A percentile compares a stretch with the other conserved stretches of the same genome.
Conservation (phyloP, 30 jellyfish, hydroid and myxozoan genomes). For the Rhopilema esculentum region DNA sequence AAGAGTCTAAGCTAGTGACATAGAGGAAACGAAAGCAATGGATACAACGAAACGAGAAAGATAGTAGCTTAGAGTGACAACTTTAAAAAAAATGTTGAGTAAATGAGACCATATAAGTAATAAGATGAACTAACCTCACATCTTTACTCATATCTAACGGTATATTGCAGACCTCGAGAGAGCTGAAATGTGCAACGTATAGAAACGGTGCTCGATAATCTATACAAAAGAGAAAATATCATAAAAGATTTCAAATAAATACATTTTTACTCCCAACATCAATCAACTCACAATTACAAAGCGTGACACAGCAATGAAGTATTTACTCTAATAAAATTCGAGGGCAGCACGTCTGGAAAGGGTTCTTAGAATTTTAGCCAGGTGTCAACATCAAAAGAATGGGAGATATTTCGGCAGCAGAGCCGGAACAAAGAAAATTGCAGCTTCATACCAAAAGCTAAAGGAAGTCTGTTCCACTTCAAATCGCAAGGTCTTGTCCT, state of each 20-base stretch:
- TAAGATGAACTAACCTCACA: constrained; percentile 65
- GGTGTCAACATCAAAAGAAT: too few relatives aligned
- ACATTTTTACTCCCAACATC: neutral
- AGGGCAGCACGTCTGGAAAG: too few relatives aligned
- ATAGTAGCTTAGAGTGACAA: too few relatives aligned
- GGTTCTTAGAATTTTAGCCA: too few relatives aligned
- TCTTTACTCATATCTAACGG: constrained; percentile 73
- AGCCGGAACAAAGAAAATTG: neutral
- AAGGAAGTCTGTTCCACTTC: constrained; percentile 95
- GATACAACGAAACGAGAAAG: too few relatives aligned
- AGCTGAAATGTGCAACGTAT: constrained; percentile 83
- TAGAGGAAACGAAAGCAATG: neutral
- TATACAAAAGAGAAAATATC: constrained; percentile 29
- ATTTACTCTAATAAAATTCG: too few relatives aligned
- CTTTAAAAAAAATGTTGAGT: too few relatives aligned
- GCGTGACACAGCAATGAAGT: too few relatives aligned
- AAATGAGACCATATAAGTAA: neutral
- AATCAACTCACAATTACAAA: too few relatives aligned
- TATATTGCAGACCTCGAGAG: constrained; percentile 89
- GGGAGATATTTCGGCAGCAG: too few relatives aligned
- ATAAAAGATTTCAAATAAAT: neutral
- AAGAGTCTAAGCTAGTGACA: too few relatives aligned
- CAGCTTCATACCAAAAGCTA: constrained; percentile 73
- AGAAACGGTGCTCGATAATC: constrained; percentile 87
- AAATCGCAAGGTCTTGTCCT: constrained; percentile 92